A percentile compares a stretch with the other conserved stretches of the same genome.
phyloP scores from a whole-genome alignment of 2,888 invertebrate genomes.

The Tortrix viridana region DNA sequence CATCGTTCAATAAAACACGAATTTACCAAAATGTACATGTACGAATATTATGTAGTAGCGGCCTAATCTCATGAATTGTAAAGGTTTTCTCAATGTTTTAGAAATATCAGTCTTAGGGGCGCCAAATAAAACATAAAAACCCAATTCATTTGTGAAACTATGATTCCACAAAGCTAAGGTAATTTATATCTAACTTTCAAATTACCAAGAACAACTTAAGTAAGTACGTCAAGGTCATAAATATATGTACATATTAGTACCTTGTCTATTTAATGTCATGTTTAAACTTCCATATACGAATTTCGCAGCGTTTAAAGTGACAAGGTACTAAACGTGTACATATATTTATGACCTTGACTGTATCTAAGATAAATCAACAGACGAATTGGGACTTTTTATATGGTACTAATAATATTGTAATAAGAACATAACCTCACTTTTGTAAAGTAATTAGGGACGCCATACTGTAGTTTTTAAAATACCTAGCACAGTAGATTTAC shows the following conservation, averaged over 20 bases:
- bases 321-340: no score
- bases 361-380: background rate
- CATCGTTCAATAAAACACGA: constrained; percentile 43
- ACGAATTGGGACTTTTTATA: constrained; percentile 1
- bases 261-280: no score
- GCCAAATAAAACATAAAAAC: background rate
- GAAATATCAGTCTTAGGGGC: constrained; percentile 21
- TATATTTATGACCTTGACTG: no score
- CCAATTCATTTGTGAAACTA: constrained; percentile 2
- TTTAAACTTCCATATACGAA: no score
- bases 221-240: no score
- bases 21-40: constrained; percentile 48
- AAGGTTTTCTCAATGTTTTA: constrained; percentile 33
- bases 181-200: background rate
- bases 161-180: background rate
- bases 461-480: constrained; percentile 26
- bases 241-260: no score
- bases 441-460: constrained; percentile 28
- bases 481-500: constrained; percentile 23
- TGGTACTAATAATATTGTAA: constrained; percentile 18
- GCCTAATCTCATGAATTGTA: constrained; percentile 50
- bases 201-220: background rate
- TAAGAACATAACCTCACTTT: constrained; percentile 37
- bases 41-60: constrained; percentile 51
- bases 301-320: no score